Conservation (phyloP, 2,113 vertebrate genomes). For the Stictonetta naevosa region DNA sequence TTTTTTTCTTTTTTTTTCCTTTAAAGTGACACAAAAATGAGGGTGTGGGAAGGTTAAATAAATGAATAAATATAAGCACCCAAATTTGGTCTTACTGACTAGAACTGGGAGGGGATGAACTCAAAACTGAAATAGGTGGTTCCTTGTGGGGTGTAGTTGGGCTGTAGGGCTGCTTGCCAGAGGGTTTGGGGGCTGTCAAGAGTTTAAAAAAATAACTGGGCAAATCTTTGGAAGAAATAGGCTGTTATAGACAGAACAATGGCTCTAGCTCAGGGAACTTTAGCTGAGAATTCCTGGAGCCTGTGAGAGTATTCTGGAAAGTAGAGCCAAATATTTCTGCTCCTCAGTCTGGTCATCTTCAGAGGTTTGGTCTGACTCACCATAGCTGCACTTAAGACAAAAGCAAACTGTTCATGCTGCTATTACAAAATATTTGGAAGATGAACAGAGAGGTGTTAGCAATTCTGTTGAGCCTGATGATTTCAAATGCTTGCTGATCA, state of each 20-base stretch:
- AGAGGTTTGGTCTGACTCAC: not conserved
- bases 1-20: too few species aligned
- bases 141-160: not conserved
- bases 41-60: fast-evolving
- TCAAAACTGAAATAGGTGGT: not conserved
- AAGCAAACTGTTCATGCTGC: not conserved
- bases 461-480: not conserved
- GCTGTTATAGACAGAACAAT: not conserved
- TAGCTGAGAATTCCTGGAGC: not conserved
- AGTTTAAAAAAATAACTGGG: not conserved
- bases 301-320: not conserved
- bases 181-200: not conserved
- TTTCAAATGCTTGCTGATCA: fast-evolving
- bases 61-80: not conserved
- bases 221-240: not conserved
- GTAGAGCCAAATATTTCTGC: not conserved
- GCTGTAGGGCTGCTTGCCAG: not conserved
- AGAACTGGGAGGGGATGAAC: not conserved
- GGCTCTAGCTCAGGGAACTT: not conserved
- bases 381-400: not conserved
- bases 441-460: not conserved
- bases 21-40: not conserved
- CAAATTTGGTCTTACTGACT: not conserved
- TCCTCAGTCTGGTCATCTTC: not conserved
- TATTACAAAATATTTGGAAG: not conserved